Evolutionary conservation across 2,113 vertebrate genomes (phyloP).

Genomic region (Ariopsis seemanni): DNA sequence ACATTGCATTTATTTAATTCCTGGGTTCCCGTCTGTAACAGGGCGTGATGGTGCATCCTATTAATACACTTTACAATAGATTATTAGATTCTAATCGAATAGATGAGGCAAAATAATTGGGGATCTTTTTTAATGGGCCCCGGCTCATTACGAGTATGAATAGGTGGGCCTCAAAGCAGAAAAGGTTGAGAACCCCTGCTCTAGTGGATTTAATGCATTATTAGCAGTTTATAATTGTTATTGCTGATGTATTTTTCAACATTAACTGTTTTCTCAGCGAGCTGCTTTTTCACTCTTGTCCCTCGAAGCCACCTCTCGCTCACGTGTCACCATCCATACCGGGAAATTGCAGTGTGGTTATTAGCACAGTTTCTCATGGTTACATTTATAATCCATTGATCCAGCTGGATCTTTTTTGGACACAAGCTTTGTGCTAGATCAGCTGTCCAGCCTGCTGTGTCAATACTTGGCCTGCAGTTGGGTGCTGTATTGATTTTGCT

Average conservation of each 20-base stretch:
- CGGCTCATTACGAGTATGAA: too few species aligned
- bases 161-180: too few species aligned
- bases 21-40: too few species aligned
- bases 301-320: neutral
- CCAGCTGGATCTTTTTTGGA: constrained; percentile 51
- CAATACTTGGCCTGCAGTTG: constrained; percentile 59
- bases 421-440: constrained; percentile 56
- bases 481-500: constrained; percentile 56
- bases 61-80: too few species aligned
- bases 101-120: too few species aligned
- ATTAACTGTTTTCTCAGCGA: neutral
- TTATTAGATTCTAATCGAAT: too few species aligned
- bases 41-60: too few species aligned
- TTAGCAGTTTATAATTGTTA: neutral
- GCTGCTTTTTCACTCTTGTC: constrained; percentile 1
- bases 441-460: constrained; percentile 52
- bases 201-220: neutral
- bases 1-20: too few species aligned
- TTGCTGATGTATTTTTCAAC: neutral
- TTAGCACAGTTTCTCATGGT: constrained; percentile 55
- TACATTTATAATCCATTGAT: constrained; percentile 59
- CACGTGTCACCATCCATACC: neutral
- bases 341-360: constrained; percentile 49
- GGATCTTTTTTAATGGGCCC: too few species aligned
- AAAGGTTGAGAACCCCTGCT: neutral